Percentiles rank a stretch among this genome's conserved stretches.
Conservation (phyloP, 2,113 vertebrate genomes). For the Urocynchramus pylzowi region DNA sequence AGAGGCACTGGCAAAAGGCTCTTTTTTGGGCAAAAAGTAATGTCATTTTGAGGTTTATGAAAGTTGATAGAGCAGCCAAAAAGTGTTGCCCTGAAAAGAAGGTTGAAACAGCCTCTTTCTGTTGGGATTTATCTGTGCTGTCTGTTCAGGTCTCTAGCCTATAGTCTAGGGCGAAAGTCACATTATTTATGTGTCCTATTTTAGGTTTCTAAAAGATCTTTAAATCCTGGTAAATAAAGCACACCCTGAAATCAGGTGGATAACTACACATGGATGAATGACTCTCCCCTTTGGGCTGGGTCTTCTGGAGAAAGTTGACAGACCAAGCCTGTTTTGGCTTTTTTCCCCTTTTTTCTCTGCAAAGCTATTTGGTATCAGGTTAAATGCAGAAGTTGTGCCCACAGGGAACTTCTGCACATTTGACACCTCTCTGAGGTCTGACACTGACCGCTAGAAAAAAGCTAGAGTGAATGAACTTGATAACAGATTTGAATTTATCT, state of each 20-base stretch:
- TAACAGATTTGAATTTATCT: background rate
- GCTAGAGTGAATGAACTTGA: background rate
- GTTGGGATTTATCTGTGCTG: background rate
- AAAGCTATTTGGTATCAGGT: background rate
- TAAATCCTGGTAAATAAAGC: background rate
- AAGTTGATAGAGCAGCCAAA: background rate
- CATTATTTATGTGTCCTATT: background rate
- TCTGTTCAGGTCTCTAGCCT: background rate
- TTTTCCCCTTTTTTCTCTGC: accelerated
- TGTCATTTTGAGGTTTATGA: background rate
- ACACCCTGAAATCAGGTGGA: background rate
- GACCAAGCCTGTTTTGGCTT: background rate
- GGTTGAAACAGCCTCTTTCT: background rate
- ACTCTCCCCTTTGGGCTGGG: background rate
- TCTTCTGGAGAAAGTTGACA: background rate
- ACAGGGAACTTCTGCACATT: background rate
- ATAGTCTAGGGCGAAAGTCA: background rate
- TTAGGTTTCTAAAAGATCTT: background rate
- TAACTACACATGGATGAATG: background rate
- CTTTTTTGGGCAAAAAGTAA: background rate
- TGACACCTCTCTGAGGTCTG: background rate
- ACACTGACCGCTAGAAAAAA: background rate
- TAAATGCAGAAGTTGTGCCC: background rate
- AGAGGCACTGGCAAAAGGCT: background rate
- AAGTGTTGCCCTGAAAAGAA: background rate